Conservation (phyloP, 2,797 vertebrate species). For the Galaxias olidus region DNA sequence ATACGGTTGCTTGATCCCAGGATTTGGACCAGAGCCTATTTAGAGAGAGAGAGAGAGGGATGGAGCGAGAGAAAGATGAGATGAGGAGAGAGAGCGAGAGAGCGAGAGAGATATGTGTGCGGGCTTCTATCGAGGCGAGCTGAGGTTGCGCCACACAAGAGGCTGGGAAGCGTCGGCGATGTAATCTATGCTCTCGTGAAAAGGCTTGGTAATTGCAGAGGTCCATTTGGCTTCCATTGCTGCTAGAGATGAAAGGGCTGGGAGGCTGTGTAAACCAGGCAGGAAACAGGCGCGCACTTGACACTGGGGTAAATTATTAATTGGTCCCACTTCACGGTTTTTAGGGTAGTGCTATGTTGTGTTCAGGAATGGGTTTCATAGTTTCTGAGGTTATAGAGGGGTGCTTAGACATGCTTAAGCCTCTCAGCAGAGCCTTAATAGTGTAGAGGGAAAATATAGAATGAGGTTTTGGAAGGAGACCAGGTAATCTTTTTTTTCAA, state of each 20-base stretch:
- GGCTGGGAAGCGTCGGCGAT: neutral
- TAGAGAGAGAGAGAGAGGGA: neutral
- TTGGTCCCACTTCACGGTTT: slow-evolving; percentile 6
- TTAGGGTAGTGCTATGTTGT: neutral
- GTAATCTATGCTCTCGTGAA: slow-evolving; percentile 7
- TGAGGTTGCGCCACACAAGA: slow-evolving; percentile 1
- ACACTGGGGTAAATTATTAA: slow-evolving; percentile 50
- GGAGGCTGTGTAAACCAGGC: slow-evolving; percentile 39
- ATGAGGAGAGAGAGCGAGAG: neutral
- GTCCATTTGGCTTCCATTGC: slow-evolving; percentile 27
- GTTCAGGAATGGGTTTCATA: slow-evolving; percentile 11
- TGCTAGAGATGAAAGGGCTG: slow-evolving; percentile 48
- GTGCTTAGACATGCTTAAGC: neutral
- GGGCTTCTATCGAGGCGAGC: neutral
- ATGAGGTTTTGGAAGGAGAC: neutral
- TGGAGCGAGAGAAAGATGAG: slow-evolving; percentile 6
- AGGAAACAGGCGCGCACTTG: slow-evolving; percentile 31
- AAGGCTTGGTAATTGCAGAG: slow-evolving; percentile 12
- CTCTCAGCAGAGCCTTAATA: slow-evolving; percentile 22
- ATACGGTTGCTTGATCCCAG: slow-evolving; percentile 47
- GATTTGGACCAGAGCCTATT: slow-evolving; percentile 45
- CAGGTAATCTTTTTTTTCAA: neutral
- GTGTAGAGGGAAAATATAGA: slow-evolving; percentile 12
- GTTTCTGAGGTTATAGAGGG: slow-evolving; percentile 16
- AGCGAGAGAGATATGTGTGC: neutral